Percentiles rank a stretch among this genome's conserved stretches.
Conservation (phyloP, 2,888 invertebrate species). For the Falcaria lacertinaria region DNA sequence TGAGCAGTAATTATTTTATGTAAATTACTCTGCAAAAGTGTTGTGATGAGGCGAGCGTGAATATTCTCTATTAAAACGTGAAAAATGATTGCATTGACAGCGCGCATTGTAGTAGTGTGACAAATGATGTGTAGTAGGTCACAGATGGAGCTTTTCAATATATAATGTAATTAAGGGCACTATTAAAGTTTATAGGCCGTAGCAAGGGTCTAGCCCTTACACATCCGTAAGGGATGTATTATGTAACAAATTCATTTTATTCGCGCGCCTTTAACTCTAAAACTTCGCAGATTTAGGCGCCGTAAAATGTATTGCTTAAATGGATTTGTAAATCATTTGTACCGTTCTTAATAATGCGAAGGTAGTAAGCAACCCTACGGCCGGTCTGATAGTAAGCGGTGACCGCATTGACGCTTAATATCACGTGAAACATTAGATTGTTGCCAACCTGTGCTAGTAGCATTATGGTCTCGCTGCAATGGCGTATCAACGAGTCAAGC, state of each 20-base stretch:
- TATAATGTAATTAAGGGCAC: slow-evolving; percentile 11
- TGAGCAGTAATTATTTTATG: neutral
- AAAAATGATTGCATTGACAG: slow-evolving; percentile 29
- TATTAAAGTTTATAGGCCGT: slow-evolving; percentile 14
- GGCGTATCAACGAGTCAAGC: neutral
- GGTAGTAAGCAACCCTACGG: too few species aligned
- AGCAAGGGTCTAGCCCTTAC: slow-evolving; percentile 8
- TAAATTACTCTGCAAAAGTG: neutral
- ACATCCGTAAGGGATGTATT: slow-evolving; percentile 2
- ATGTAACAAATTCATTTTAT: too few species aligned
- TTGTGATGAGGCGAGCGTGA: slow-evolving; percentile 8
- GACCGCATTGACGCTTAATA: too few species aligned
- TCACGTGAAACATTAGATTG: too few species aligned
- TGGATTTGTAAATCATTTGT: too few species aligned
- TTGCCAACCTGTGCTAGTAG: too few species aligned
- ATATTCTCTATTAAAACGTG: slow-evolving; percentile 21
- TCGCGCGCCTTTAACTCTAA: too few species aligned
- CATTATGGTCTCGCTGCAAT: too few species aligned
- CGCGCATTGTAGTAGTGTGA: slow-evolving; percentile 27
- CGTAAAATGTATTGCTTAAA: too few species aligned
- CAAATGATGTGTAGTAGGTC: slow-evolving; percentile 24
- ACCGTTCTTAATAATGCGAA: too few species aligned
- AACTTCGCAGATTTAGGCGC: too few species aligned
- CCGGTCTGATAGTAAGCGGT: too few species aligned
- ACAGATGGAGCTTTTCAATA: slow-evolving; percentile 21